Evolutionary conservation across 1,140 invertebrate genomes (phyloP).

Genomic region (Ditylenchus dipsaci): DNA sequence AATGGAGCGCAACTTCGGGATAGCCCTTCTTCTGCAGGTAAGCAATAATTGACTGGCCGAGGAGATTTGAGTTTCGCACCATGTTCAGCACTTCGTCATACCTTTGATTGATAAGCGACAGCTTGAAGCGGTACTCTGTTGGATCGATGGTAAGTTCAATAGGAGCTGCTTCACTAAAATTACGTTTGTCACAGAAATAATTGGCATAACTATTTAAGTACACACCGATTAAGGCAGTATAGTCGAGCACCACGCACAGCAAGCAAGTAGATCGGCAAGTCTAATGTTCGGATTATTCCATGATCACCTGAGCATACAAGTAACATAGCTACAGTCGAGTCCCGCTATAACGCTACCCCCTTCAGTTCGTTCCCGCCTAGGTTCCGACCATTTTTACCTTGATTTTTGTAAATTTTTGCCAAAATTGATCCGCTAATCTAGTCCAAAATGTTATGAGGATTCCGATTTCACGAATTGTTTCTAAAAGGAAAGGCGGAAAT

Average conservation of each 20-base stretch:
- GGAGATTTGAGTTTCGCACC: slow-evolving; percentile 89
- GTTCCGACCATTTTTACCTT: no score
- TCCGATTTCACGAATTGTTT: no score
- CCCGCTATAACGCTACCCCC: no score
- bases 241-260: slow-evolving; percentile 81
- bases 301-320: slow-evolving; percentile 77
- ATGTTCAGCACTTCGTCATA: slow-evolving; percentile 95
- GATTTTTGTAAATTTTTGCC: no score
- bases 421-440: no score
- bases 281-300: slow-evolving; percentile 93
- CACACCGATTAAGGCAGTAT: slow-evolving; percentile 90
- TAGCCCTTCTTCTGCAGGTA: slow-evolving; percentile 99
- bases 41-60: slow-evolving; percentile 97
- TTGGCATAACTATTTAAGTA: slow-evolving; percentile 60
- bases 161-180: slow-evolving; percentile 51
- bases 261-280: slow-evolving; percentile 92
- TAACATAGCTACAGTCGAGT: no score
- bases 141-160: slow-evolving; percentile 85
- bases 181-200: background rate
- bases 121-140: slow-evolving; percentile 96
- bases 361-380: no score
- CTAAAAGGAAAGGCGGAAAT: no score
- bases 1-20: slow-evolving; percentile 98
- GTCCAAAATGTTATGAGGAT: no score
- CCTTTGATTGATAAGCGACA: slow-evolving; percentile 89